Evolutionary conservation across 2,888 invertebrate species (phyloP).

Genomic region (Sinopyrophorus schimmeli): DNA sequence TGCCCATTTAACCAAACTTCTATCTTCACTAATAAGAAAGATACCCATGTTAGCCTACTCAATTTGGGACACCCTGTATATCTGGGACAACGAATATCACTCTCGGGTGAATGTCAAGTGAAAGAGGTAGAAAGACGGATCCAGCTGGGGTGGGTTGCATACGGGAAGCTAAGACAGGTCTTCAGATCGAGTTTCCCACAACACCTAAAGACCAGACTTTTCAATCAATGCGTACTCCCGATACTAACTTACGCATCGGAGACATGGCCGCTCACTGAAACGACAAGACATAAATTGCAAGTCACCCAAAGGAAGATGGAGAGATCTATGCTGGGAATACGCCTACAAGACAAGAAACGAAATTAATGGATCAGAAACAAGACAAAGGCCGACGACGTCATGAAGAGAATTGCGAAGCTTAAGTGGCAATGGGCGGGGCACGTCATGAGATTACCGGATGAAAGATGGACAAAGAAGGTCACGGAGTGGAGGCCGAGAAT

Average conservation of each 20-base stretch:
- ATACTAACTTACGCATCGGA: neutral
- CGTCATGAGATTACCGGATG: neutral
- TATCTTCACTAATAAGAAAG: too few relatives aligned
- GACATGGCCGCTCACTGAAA: neutral
- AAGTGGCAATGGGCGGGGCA: conserved; percentile 1
- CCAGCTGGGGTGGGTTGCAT: neutral
- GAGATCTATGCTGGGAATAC: too few relatives aligned
- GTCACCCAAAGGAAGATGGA: too few relatives aligned
- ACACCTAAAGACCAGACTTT: neutral
- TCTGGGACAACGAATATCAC: neutral
- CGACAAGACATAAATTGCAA: too few relatives aligned
- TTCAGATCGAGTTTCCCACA: neutral
- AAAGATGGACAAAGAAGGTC: neutral
- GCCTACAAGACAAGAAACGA: too few relatives aligned
- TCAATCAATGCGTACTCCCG: conserved; percentile 1
- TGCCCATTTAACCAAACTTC: too few relatives aligned
- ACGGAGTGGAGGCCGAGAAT: neutral
- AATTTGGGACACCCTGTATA: too few relatives aligned
- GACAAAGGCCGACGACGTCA: neutral
- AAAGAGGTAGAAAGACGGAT: neutral
- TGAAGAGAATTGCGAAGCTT: neutral
- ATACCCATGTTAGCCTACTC: too few relatives aligned
- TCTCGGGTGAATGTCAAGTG: neutral
- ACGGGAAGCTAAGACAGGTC: neutral
- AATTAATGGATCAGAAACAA: too few relatives aligned